These are phyloP conservation scores for Xestia xanthographa DNA, from an alignment of 2,888 invertebrate genomes.

Conservation along the genomic window DNA sequence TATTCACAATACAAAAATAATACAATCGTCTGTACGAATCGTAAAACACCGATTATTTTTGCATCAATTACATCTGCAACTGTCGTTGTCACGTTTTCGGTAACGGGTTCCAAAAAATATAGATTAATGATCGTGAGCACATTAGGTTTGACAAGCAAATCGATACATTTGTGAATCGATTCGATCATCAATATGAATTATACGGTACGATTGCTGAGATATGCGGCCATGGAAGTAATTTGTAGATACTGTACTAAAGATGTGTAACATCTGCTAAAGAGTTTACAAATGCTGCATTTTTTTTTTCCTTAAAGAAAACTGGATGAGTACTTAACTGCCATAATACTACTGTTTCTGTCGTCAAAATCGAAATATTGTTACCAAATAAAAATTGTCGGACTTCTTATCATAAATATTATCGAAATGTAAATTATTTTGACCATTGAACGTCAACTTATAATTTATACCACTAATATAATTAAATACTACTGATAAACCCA, in stretches of 20 bases:
- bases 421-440: constrained; percentile 21
- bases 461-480: constrained; percentile 41
- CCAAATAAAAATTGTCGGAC: neutral
- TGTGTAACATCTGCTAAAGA: constrained; percentile 43
- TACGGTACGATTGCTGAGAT: constrained; percentile 78
- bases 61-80: constrained; percentile 67
- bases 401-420: neutral
- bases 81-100: constrained; percentile 59
- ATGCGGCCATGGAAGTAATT: constrained; percentile 51
- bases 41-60: constrained; percentile 68
- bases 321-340: neutral
- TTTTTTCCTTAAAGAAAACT: neutral
- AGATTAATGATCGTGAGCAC: constrained; percentile 73
- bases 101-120: constrained; percentile 72
- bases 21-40: constrained; percentile 48
- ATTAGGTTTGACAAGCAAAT: constrained; percentile 71
- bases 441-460: constrained; percentile 19
- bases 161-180: constrained; percentile 75
- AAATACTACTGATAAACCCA: constrained; percentile 51
- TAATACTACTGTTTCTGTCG: neutral
- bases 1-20: constrained; percentile 41
- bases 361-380: neutral
- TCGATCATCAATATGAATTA: constrained; percentile 87
- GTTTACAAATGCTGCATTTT: neutral
- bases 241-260: constrained; percentile 28